Base-by-base conservation (phyloP, 2,113 vertebrate species). In the Gasterosteus aculeatus region DNA sequence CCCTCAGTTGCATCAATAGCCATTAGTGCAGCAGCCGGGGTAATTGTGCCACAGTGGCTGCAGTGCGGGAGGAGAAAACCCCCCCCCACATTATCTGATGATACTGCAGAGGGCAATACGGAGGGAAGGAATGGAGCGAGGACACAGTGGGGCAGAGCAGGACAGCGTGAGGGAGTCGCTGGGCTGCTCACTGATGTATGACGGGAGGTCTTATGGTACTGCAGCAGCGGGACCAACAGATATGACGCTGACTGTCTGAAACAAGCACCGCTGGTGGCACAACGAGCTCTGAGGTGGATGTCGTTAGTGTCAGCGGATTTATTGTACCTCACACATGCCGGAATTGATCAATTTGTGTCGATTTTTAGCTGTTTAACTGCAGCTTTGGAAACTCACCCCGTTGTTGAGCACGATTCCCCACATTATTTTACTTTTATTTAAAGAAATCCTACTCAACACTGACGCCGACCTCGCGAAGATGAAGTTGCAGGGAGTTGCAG, bases 21-120 rank as follows among this genome's bases (percentile, higher is more conserved):
- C 91, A 92, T 94, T 93, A 94, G 93, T 90, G 85, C 88, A 83
- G 88, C 84, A 87, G 90, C 86, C 82, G 62, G 88, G 90, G 90
- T 92, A 89, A 92, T 92, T 91, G 89, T 89, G 89, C 87, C 86
- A 92, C 91, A 85, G 91, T 86, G 87, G 86, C 83, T 88, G 88
- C 84, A 85, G 88, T 78, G 87, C 84, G 80, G 88, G 76, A 80
- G 77, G 67, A 67, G 67, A 76, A 49, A 78, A 78, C 1, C 35
- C 35, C 4, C 22, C 35, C 1, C 83, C 77, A 87, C 84, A 81
- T 86, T 86, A 92, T 91, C 89, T 91, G 91, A 88, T 91, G 87
- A 86, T 81, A 80, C 90, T 88, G 91, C 90, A 90, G 86, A 87
- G 87, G 87, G 87, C 82, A 90, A 89, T 78, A 82, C 51, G 80